Percentiles rank a stretch among this genome's conserved stretches.
phyloP scores from a whole-genome alignment of 2,113 vertebrate genomes.

The Sisor rabdophorus region DNA sequence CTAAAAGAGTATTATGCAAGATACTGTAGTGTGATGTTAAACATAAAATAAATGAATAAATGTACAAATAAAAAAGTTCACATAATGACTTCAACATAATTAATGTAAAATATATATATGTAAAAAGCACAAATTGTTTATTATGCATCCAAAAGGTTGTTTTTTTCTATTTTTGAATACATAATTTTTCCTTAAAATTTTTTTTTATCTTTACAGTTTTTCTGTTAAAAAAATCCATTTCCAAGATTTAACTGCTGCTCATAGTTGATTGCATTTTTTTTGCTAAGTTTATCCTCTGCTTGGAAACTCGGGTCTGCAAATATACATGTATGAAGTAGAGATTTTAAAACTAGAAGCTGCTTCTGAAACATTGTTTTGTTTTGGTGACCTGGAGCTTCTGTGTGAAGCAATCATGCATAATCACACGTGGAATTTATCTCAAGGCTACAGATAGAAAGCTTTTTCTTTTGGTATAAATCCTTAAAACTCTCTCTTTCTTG shows the following conservation, averaged over 20 bases:
- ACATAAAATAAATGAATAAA: too few relatives aligned
- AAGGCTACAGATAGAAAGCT: not conserved
- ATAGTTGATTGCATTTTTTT: too few relatives aligned
- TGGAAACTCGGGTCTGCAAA: not conserved
- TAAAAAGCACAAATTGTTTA: too few relatives aligned
- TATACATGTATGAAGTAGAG: not conserved
- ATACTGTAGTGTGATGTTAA: too few relatives aligned
- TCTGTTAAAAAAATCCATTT: not conserved
- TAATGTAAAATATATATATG: too few relatives aligned
- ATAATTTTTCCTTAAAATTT: not conserved
- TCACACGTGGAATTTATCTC: not conserved
- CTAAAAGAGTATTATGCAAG: too few relatives aligned
- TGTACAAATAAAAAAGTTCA: too few relatives aligned
- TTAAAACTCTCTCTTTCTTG: not conserved
- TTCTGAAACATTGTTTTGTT: not conserved
- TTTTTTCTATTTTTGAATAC: not conserved
- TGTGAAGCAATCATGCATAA: constrained; percentile 11
- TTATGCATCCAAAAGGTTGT: too few relatives aligned
- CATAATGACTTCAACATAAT: too few relatives aligned
- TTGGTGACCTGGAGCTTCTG: constrained; percentile 11
- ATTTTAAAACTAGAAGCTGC: not conserved
- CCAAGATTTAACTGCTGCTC: not conserved
- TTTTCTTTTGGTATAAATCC: not conserved
- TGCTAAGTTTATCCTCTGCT: not conserved
- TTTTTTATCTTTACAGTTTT: not conserved